Conservation (phyloP, 2,888 invertebrate species). For the Drosophila anomelani region DNA sequence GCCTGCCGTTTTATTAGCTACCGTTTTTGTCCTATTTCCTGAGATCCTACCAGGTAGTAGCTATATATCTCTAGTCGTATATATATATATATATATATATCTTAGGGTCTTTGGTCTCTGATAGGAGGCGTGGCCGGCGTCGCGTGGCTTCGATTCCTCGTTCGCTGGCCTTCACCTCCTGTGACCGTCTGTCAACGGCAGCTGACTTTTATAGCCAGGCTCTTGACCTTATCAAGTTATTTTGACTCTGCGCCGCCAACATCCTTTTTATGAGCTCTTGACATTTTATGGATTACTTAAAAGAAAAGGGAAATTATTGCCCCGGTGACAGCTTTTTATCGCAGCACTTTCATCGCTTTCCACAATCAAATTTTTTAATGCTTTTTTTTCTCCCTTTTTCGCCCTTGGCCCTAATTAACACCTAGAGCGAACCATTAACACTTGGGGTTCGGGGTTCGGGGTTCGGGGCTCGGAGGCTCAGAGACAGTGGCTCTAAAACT, state of each 20-base stretch:
- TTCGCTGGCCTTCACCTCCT: background rate
- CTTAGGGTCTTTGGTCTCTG: constrained; percentile 5
- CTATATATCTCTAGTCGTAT: background rate
- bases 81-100: background rate
- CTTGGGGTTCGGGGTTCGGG: constrained; percentile 61
- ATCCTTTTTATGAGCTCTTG: constrained; percentile 65
- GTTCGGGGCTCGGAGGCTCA: background rate
- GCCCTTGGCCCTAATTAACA: constrained; percentile 78
- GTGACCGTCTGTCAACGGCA: constrained; percentile 37
- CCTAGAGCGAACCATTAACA: constrained; percentile 75
- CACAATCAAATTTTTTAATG: constrained; percentile 51
- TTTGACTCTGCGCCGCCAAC: constrained; percentile 42
- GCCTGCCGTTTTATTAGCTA: constrained; percentile 73
- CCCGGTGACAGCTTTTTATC: constrained; percentile 76
- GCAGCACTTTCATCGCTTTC: constrained; percentile 66
- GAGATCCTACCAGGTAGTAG: constrained; percentile 22
- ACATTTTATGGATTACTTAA: constrained; percentile 70
- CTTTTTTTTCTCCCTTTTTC: constrained; percentile 40
- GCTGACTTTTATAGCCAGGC: constrained; percentile 73
- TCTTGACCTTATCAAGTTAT: constrained; percentile 72
- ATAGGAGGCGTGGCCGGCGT: constrained; percentile 59
- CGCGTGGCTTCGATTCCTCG: constrained; percentile 59
- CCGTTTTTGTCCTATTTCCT: constrained; percentile 56
- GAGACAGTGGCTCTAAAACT: constrained; percentile 60
- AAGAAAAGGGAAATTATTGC: constrained; percentile 39